Conservation (phyloP, 2,113 vertebrate species). For the Carlito syrichta region DNA sequence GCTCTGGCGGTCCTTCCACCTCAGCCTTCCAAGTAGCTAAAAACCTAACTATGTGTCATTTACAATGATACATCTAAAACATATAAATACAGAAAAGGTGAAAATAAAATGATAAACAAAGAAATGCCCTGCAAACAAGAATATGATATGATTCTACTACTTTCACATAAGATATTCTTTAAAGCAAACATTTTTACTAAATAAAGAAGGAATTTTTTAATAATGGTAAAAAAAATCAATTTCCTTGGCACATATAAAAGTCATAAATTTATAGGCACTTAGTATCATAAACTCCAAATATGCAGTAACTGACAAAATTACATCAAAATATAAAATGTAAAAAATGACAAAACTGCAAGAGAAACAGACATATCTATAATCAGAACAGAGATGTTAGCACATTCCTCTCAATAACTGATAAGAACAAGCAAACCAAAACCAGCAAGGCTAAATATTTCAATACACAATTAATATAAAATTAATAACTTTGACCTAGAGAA, state of each 20-base stretch:
- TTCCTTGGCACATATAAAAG: not conserved
- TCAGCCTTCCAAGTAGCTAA: no score
- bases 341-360: not conserved
- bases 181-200: not conserved
- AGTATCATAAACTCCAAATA: not conserved
- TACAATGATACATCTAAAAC: not conserved
- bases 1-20: no score
- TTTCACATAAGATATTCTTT: not conserved
- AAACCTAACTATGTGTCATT: not conserved
- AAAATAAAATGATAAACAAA: not conserved
- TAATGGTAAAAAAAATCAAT: not conserved
- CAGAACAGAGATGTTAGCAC: not conserved
- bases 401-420: not conserved
- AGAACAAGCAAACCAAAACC: not conserved
- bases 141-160: not conserved
- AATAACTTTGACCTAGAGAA: not conserved
- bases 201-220: not conserved
- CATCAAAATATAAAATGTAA: not conserved
- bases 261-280: not conserved
- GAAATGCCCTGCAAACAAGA: not conserved
- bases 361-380: not conserved
- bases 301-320: not conserved
- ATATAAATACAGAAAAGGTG: not conserved
- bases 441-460: not conserved
- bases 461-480: not conserved